Base-by-base conservation (phyloP, 2,888 invertebrate species). In the Caenorhabditis sp. region DNA sequence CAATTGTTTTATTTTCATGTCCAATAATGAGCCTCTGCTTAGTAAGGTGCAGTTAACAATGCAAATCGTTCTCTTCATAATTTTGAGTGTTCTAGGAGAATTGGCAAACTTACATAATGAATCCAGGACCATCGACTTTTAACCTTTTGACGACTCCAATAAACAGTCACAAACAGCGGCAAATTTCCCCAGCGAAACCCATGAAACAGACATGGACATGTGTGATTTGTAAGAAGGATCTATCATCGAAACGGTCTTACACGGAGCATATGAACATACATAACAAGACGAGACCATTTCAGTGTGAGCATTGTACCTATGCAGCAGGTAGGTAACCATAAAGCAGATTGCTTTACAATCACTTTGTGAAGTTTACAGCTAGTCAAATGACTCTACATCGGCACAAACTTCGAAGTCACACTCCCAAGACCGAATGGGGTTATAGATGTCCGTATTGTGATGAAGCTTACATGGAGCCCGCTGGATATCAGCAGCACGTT, bases 361-460 rank as follows among this genome's bases (percentile, higher is more conserved):
- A n/a, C n/a, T 26, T 54, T 24, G 2, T 10, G 19, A 19, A 6
- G 19, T n/a, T 47, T 92, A 56, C 76, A 92, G 92, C 92, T 0
- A 90, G 90, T 56, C 90, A 92, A 83, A 92, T 92, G 92, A 92
- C 92, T 0, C 86, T 92, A 1, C 87, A 90, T 22, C 85, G 92
- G 10, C 92, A 92, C 73, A 86, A 85, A 16, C 86, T 92, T n/a
- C 84, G 92, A 12, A 89, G 89, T 66, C 92, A 92, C 84, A 89
- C 88, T 2, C 82, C 90, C 7, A 82, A 88, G 47, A 64, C 85
- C 2, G 86, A 89, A 56, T 92, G 92, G 92, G 90, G 90, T n/a
- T 92, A 92, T 69, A 81, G 80, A 24, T 92, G 92, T 69, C 91
- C 92, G 10, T 91, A 92, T 80, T 92, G 92, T 66, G 73, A 70